These are phyloP conservation scores for Kryphioiulus occultus DNA, from an alignment of 2,888 invertebrate genomes.

Conservation along the genomic window DNA sequence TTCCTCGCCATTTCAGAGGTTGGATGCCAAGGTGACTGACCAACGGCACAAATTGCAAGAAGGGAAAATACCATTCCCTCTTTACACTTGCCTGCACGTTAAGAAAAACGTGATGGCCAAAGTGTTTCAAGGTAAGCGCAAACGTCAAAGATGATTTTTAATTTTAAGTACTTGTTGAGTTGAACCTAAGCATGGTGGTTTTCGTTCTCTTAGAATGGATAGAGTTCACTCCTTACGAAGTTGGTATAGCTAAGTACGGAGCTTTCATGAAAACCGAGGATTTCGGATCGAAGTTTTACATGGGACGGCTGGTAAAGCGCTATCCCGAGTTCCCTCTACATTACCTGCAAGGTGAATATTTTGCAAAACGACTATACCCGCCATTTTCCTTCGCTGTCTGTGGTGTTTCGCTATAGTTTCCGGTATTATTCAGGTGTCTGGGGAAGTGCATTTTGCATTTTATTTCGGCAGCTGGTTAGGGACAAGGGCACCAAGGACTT, in stretches of 20 bases:
- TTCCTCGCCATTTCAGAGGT: constrained; percentile 58
- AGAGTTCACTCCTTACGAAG: constrained; percentile 65
- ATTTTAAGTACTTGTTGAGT: neutral
- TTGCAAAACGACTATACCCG: neutral
- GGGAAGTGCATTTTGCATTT: constrained; percentile 65
- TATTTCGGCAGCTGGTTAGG: constrained; percentile 63
- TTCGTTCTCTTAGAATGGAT: constrained; percentile 62
- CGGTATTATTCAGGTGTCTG: constrained; percentile 60
- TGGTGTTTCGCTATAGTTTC: neutral
- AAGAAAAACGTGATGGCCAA: constrained; percentile 64
- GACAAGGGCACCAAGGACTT: constrained; percentile 58
- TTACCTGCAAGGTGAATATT: constrained; percentile 62
- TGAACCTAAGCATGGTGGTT: neutral
- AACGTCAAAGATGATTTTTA: neutral
- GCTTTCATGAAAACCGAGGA: constrained; percentile 63
- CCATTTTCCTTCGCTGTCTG: neutral
- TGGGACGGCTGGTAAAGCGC: constrained; percentile 60
- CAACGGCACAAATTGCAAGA: constrained; percentile 60
- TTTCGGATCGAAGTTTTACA: constrained; percentile 63
- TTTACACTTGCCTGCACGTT: constrained; percentile 65
- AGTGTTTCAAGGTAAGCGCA: constrained; percentile 63
- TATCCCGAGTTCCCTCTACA: constrained; percentile 64
- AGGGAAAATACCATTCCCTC: constrained; percentile 62
- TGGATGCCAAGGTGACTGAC: constrained; percentile 60
- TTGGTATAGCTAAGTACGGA: constrained; percentile 65